Evolutionary conservation across 2,888 invertebrate species (phyloP).

Genomic region (Metacarcinus magister): DNA sequence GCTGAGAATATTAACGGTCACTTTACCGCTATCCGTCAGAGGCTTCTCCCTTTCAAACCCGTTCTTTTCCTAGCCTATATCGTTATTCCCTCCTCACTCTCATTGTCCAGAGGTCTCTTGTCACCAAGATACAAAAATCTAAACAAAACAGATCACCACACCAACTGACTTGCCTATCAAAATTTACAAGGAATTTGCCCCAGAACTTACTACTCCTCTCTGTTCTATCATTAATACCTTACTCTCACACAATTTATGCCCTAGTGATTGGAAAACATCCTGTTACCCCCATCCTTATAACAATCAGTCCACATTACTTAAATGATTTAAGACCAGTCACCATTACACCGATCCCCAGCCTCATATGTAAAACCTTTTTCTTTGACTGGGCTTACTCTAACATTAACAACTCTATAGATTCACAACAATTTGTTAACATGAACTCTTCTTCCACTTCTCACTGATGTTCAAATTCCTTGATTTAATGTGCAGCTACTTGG

Average conservation of each 20-base stretch:
- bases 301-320: neutral
- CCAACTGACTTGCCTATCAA: neutral
- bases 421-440: neutral
- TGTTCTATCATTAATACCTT: neutral
- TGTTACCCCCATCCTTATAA: neutral
- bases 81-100: neutral
- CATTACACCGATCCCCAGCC: constrained; percentile 40
- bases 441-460: constrained; percentile 4
- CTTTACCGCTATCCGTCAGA: neutral
- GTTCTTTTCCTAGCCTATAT: neutral
- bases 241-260: neutral
- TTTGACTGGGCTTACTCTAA: neutral
- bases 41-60: neutral
- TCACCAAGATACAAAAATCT: neutral
- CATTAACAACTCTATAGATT: neutral
- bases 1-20: neutral
- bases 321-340: neutral
- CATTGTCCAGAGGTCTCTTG: too few relatives aligned
- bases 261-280: neutral
- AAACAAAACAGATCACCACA: neutral
- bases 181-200: neutral
- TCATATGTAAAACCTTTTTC: neutral
- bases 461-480: constrained; percentile 26
- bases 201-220: neutral
- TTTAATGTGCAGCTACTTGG: neutral